Evolutionary conservation across 53 echinoderm and acorn worm genomes (phyloP), one percentile per base, ranked within the genome.

Genomic region (Echinometra lucunter): DNA sequence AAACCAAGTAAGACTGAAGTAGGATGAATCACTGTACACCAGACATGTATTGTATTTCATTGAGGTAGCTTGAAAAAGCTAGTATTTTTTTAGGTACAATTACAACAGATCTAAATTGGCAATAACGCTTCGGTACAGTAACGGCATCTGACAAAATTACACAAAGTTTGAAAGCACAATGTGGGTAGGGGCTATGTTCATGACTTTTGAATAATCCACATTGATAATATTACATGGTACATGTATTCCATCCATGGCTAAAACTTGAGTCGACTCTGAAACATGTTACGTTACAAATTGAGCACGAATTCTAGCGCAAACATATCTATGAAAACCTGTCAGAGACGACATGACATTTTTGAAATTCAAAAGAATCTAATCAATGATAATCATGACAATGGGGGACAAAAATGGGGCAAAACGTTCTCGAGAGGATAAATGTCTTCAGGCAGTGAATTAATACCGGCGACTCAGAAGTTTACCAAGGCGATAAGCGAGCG

Each of bases 351-450:
- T 42, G 53, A 49, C 85, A 85, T 85, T 30, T 10, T 85, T 11
- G 18, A 10, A 85, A 85, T 85, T 47, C 85, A 47, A 28, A 49
- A 85, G 85, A 85, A 28, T 85, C 10, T 85, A 85, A 85, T 85
- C 45, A 13, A 1, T 27, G 85, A 49, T 49, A 49, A 85, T 85
- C 85, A 85, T 85, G 49, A 49, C 42, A 81, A 49, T n/a, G 28
- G 13, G 45, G 53, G 49, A 85, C 49, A 85, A 28, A 85, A 85
- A 49, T 27, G 49, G 85, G 85, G 12, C n/a, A 85, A 85, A 81
- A 28, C 49, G 37, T 85, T 49, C 45, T 91, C 91, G 42, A 58
- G 66, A 91, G 60, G 66, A 91, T 42, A 58, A 28, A 66, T 60
- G 63, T 25, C 63, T 60, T 37, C 19, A 58, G 44, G 91, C 44